phyloP scores from a whole-genome alignment of 2,797 vertebrate species.

The Phalanger gymnotis region DNA sequence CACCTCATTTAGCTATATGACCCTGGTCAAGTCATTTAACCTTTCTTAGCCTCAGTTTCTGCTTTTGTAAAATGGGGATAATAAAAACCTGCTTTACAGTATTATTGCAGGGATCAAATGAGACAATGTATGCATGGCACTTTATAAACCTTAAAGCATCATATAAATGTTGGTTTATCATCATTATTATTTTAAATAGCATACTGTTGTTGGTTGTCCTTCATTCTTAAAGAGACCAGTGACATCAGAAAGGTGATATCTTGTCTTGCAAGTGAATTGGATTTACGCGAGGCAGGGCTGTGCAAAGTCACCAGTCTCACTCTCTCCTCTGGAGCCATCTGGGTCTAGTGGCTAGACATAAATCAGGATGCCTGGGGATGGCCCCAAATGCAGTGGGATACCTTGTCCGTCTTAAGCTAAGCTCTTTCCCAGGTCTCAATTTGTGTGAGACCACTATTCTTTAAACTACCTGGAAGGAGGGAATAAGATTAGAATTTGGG shows the following conservation, averaged over 20 bases:
- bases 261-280: not conserved
- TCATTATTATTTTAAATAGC: not conserved
- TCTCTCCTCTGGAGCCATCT: not conserved
- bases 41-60: not conserved
- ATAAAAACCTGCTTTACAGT: not conserved
- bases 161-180: not conserved
- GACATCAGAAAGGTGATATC: not conserved
- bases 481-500: not conserved
- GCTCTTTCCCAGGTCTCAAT: not conserved
- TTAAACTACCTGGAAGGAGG: not conserved
- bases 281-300: not conserved
- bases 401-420: not conserved
- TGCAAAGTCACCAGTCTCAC: not conserved
- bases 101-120: not conserved
- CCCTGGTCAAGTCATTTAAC: not conserved
- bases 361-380: not conserved
- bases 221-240: too few species aligned
- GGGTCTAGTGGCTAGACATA: not conserved
- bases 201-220: too few species aligned
- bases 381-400: not conserved
- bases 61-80: too few species aligned
- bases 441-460: not conserved
- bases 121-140: not conserved
- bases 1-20: not conserved
- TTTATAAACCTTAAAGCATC: not conserved